Conservation (phyloP, 1,140 invertebrate genomes). For the Ceratina japonica region DNA sequence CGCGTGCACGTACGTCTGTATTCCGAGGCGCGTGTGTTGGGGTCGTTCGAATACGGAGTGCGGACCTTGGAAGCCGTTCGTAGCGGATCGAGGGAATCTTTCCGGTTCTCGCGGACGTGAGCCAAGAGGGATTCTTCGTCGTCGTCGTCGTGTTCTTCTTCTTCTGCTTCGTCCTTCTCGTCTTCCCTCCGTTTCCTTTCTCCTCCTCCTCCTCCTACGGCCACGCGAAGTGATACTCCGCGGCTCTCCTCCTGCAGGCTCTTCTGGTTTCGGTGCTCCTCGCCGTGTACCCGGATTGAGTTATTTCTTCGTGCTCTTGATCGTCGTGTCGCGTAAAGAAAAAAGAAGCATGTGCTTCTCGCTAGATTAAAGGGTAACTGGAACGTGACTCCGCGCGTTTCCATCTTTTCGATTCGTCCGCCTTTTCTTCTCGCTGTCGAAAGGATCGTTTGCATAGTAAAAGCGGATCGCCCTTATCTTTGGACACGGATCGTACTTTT, state of each 20-base stretch:
- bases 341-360: background rate
- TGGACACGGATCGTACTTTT: slow-evolving; percentile 41
- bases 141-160: slow-evolving; percentile 51
- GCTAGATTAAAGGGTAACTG: background rate
- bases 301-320: background rate
- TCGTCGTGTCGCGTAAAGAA: background rate
- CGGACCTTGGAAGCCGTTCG: slow-evolving; percentile 76
- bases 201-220: too few relatives aligned
- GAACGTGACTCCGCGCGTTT: background rate
- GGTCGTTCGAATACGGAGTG: slow-evolving; percentile 65
- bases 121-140: slow-evolving; percentile 70
- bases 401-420: background rate
- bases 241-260: too few relatives aligned
- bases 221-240: too few relatives aligned
- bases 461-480: slow-evolving; percentile 22
- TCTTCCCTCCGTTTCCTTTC: background rate
- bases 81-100: slow-evolving; percentile 79
- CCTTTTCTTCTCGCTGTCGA: background rate
- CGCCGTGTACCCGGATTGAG: background rate
- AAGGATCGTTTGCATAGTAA: slow-evolving; percentile 18
- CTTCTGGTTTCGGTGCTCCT: slow-evolving; percentile 48
- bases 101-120: slow-evolving; percentile 76
- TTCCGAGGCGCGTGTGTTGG: slow-evolving; percentile 22
- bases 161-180: background rate
- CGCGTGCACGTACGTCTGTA: background rate